phyloP scores from a whole-genome alignment of 2,888 invertebrate species.

The Drosophila prostipennis region DNA sequence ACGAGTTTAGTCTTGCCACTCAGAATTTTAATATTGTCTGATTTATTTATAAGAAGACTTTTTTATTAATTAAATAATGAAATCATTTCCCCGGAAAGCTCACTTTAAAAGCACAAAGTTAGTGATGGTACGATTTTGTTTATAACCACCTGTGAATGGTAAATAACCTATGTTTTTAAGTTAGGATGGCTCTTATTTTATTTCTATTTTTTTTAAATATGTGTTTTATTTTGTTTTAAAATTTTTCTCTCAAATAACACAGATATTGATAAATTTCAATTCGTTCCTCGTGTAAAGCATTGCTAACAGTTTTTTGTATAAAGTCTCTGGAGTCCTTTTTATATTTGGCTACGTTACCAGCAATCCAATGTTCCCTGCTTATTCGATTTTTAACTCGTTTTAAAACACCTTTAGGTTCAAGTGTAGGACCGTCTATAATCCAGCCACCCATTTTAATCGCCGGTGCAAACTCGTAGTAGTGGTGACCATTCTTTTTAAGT shows the following conservation, averaged over 20 bases:
- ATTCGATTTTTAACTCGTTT: conserved; percentile 9
- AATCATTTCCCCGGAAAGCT: not conserved
- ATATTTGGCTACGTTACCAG: conserved; percentile 9
- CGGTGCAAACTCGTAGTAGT: conserved; percentile 13
- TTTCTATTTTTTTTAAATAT: no score
- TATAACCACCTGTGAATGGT: not conserved
- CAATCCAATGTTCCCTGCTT: conserved; percentile 13
- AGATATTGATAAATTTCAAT: conserved; percentile 16
- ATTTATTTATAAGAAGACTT: not conserved
- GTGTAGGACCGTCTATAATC: not conserved
- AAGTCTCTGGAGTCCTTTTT: conserved; percentile 9
- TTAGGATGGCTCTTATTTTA: no score
- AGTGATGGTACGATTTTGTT: conserved; percentile 1
- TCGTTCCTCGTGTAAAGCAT: not conserved
- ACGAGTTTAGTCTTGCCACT: not conserved
- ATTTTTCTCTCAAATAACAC: not conserved
- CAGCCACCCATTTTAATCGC: not conserved
- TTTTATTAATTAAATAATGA: not conserved
- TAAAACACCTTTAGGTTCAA: conserved; percentile 13
- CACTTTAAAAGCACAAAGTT: not conserved
- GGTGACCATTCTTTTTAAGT: conserved; percentile 1
- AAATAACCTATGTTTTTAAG: not conserved
- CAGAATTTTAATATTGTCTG: no score
- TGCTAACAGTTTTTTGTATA: not conserved
- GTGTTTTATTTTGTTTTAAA: no score